Evolutionary conservation across 2,888 invertebrate genomes (phyloP).

Genomic region (Ornithoptera priamus): DNA sequence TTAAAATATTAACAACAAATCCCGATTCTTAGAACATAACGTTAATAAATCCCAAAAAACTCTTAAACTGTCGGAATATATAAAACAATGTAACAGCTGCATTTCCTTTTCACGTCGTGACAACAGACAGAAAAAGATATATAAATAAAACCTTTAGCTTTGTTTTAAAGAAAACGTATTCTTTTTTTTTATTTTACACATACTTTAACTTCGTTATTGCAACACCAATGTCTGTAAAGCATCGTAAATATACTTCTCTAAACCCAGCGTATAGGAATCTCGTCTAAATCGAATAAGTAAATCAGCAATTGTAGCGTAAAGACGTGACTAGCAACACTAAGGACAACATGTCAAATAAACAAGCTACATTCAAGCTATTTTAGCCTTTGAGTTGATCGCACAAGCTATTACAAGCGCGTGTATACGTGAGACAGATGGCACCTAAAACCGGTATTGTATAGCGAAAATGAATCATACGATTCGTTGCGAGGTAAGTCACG

Average conservation of each 20-base stretch:
- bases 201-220: background rate
- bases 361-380: conserved; percentile 4
- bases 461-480: conserved; percentile 27
- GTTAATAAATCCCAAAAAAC: conserved; percentile 3
- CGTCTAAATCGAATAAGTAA: conserved; percentile 4
- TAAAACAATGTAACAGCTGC: conserved; percentile 20
- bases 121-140: background rate
- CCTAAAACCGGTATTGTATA: conserved; percentile 27
- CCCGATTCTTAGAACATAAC: background rate
- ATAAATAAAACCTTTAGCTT: background rate
- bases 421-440: conserved; percentile 24
- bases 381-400: conserved; percentile 1
- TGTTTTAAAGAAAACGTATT: background rate
- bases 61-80: conserved; percentile 11
- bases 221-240: background rate
- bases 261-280: conserved; percentile 2
- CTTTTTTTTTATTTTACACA: background rate
- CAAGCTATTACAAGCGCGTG: conserved; percentile 11
- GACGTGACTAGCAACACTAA: conserved; percentile 23
- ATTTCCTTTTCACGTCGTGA: background rate
- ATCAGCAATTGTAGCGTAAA: conserved; percentile 18
- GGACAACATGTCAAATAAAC: conserved; percentile 9
- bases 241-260: background rate
- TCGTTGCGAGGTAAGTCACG: conserved; percentile 23
- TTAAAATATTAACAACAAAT: background rate